Base-by-base conservation (phyloP, 2,888 invertebrate species). In the Furcula furcula region DNA sequence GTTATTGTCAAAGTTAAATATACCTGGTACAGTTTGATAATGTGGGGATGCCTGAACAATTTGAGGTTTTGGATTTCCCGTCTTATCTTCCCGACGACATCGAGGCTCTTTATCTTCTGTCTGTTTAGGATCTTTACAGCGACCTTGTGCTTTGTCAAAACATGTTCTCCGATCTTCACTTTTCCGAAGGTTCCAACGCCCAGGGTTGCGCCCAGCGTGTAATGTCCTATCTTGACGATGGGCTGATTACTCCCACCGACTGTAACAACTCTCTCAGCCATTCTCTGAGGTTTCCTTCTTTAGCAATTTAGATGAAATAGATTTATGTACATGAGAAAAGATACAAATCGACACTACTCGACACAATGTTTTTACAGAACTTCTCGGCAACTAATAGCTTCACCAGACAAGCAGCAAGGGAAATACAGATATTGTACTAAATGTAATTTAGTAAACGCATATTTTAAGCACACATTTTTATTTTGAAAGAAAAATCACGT, bases 181-280 rank as follows among this genome's bases (percentile, higher is more conserved):
- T 99, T 99, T 36, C 99, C 99, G 88, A 99, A 99, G 3, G 99
- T 99, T 15, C 99, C 99, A 20, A 98, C 97, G 20, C 99, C 99
- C 25, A 99, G 90, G 1, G 92, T 92, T 19, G 84, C 82, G 1
- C 99, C 98, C 30, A 99, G 89, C 33, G 97, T 95, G 81, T 99
- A 99, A 83, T 99, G 98, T 0, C 99, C 99, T 71, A 98, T 99
- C 90, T 98, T 98, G 19, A 98, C 95, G 50, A 95, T 92, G 35
- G 96, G 95, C 76, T 94, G 95, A 43, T 72, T 78, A 31, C 61
- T 62, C 38, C 81, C 80, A 60, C 78, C 79, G 23, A 76, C 72
- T 31, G 70, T 68, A 29, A 79, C 75, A 40, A 80, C 74, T 52
- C 84, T 87, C 47, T 87, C 87, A 59, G 84, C 70, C 84, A 84